Conservation (phyloP, 2,888 invertebrate species). For the Cryptocephalus moraei region DNA sequence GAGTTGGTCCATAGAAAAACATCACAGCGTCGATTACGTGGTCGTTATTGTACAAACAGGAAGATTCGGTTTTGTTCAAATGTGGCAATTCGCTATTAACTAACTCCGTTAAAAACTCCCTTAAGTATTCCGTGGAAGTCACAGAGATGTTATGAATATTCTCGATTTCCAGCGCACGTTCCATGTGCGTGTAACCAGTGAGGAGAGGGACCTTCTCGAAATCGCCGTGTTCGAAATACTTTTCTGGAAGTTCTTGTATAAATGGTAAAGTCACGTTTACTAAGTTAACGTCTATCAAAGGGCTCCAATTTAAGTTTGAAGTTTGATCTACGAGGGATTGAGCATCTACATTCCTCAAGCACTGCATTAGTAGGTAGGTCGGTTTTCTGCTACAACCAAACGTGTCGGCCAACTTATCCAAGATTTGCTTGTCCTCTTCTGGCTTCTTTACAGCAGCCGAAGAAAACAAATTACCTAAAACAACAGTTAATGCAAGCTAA, state of each 20-base stretch:
- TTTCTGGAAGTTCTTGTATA: conserved; percentile 55
- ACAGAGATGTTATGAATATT: conserved; percentile 45
- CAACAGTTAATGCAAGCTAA: too few relatives aligned
- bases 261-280: conserved; percentile 57
- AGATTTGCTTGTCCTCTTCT: conserved; percentile 48
- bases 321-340: conserved; percentile 49
- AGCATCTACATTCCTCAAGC: conserved; percentile 53
- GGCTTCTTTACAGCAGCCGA: conserved; percentile 53
- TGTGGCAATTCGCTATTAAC: conserved; percentile 51
- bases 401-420: conserved; percentile 53
- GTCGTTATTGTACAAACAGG: conserved; percentile 47
- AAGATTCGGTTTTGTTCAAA: conserved; percentile 43
- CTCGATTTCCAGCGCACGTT: conserved; percentile 56
- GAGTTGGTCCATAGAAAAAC: conserved; percentile 65
- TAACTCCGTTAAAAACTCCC: conserved; percentile 50
- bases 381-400: conserved; percentile 62
- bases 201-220: conserved; percentile 61
- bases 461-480: conserved; percentile 39
- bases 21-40: conserved; percentile 62
- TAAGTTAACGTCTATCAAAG: conserved; percentile 61
- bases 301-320: conserved; percentile 54
- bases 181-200: conserved; percentile 68
- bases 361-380: conserved; percentile 55
- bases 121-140: conserved; percentile 40
- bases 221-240: conserved; percentile 49